Base-by-base conservation (phyloP, 2,113 vertebrate species). In the Mirza zaza region DNA sequence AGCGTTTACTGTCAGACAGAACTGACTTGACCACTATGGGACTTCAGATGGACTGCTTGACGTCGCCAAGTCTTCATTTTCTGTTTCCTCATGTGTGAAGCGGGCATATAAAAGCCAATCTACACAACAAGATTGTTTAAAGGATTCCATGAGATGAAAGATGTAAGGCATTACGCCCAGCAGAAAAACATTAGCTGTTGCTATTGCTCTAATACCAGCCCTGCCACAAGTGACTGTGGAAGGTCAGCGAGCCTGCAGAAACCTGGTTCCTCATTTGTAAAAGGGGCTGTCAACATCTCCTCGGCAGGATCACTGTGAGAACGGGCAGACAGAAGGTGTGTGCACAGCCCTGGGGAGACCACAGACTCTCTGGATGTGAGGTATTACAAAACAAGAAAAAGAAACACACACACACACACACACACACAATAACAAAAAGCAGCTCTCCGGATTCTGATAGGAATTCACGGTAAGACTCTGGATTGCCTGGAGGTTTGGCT, bases 251-350 rank as follows among this genome's bases (percentile, higher is more conserved):
- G 18, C 27, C 39, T 8, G 50, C 70, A 4, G 20, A 36, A 61
- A 45, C 45, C 4, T 29, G 79, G 71, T 9, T 80, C 36, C 20
- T 50, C 34, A 1, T 59, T 34, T 34, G 29, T 12, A 77, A 6
- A 4, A 10, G 3, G 81, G 29, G 83, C 17, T 9, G 27, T 79
- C 50, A 7, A 1, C 17, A 4, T 0, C 21, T 15, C 4, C 11
- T 3, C 21, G 9, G 0, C 6, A 29, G 29, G 57, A 3, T 87
- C 20, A 5, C n/a, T 0, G 8, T 25, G 48, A 45, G 48, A 57
- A n/a, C 25, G 6, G 13, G n/a, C 1, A 3, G 55, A 8, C 25
- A 4, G 20, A 34, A 32, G 45, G 4, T 1, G 20, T 39, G 0
- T 9, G 5, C 0, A 1, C 3, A 12, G 52, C 10, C 48, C 21